phyloP scores from a whole-genome alignment of 2,113 vertebrate genomes.

The Triplophysa dalaica region DNA sequence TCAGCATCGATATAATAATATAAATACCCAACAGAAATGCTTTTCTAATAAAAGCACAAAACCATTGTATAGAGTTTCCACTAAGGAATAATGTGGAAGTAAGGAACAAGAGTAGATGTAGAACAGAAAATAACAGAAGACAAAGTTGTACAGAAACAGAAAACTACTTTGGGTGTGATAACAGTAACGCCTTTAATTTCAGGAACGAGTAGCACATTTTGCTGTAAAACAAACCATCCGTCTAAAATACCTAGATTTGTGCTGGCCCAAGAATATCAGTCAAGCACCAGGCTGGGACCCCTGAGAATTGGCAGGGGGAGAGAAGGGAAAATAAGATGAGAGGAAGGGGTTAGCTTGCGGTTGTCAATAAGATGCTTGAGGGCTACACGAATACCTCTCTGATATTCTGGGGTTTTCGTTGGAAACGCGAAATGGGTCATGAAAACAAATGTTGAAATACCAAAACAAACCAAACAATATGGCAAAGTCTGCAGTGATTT shows the following conservation, averaged over 20 bases:
- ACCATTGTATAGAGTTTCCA: background rate
- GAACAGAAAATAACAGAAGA: background rate
- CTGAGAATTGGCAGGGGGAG: conserved; percentile 17
- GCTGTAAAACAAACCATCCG: conserved; percentile 45
- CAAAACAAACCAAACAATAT: conserved; percentile 25
- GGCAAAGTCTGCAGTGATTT: conserved; percentile 2
- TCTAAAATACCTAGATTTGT: conserved; percentile 49
- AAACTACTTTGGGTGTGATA: background rate
- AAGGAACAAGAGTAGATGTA: background rate
- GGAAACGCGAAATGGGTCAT: conserved; percentile 31
- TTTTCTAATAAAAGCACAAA: background rate
- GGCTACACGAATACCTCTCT: conserved; percentile 15
- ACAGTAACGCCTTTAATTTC: background rate
- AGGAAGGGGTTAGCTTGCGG: conserved; percentile 33
- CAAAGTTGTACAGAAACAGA: conserved; percentile 3
- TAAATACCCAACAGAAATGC: too few species aligned
- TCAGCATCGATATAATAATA: too few species aligned
- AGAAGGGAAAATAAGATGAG: conserved; percentile 35
- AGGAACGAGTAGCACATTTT: conserved; percentile 47
- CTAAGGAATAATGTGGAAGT: background rate
- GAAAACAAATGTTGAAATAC: conserved; percentile 19
- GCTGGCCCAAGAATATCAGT: conserved; percentile 47
- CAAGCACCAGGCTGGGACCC: conserved; percentile 31
- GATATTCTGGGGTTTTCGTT: conserved; percentile 31
- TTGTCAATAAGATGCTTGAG: conserved; percentile 37